Conservation (phyloP, 2,888 invertebrate species). For the Drosophila acutilabella region DNA sequence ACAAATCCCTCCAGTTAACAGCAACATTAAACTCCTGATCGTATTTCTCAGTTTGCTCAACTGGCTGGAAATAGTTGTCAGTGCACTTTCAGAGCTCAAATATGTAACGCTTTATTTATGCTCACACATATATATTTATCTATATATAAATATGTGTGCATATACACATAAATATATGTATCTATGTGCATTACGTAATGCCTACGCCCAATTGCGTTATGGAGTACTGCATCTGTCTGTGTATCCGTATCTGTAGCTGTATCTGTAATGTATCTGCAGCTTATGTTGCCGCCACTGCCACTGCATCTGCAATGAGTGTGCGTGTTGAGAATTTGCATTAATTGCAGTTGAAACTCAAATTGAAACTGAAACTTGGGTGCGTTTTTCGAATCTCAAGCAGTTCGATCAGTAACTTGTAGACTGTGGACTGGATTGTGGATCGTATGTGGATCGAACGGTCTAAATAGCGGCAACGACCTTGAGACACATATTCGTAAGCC, state of each 20-base stretch:
- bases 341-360: conserved; percentile 16
- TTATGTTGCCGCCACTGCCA: conserved; percentile 21
- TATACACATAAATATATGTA: conserved; percentile 13
- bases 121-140: conserved; percentile 27
- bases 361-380: conserved; percentile 37
- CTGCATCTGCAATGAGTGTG: conserved; percentile 30
- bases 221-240: conserved; percentile 39
- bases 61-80: conserved; percentile 72
- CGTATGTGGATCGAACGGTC: conserved; percentile 22
- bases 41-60: conserved; percentile 16
- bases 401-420: conserved; percentile 42
- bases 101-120: conserved; percentile 72
- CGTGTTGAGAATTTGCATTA: conserved; percentile 62
- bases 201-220: conserved; percentile 70
- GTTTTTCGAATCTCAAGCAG: conserved; percentile 52
- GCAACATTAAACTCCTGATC: conserved; percentile 13
- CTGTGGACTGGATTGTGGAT: conserved; percentile 20
- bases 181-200: conserved; percentile 65
- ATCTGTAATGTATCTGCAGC: conserved; percentile 7
- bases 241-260: not conserved
- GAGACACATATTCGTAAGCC: conserved; percentile 55
- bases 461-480: conserved; percentile 57
- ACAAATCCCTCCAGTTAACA: conserved; percentile 14
- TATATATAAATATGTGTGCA: conserved; percentile 1
- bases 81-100: conserved; percentile 73